phyloP scores from a whole-genome alignment of 2,113 vertebrate species.

The Elephantulus edwardii region DNA sequence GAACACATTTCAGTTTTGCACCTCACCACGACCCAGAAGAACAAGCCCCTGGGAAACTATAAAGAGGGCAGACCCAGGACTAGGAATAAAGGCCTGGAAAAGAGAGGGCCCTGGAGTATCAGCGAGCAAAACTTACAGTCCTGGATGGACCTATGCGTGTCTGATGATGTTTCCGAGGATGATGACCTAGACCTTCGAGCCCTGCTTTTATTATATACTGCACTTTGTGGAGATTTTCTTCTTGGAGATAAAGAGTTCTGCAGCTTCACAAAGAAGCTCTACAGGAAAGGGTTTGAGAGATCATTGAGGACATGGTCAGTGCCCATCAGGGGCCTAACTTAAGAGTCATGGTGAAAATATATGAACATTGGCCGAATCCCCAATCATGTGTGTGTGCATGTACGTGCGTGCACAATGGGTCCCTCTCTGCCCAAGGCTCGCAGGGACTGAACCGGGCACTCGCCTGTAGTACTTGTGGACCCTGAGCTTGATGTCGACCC shows the following conservation, averaged over 20 bases:
- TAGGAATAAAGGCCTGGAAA: not conserved
- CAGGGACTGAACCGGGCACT: accelerated
- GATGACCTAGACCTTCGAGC: not conserved
- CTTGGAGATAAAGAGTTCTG: not conserved
- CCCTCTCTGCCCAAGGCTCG: not conserved
- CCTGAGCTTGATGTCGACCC: constrained; percentile 89
- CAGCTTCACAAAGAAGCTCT: not conserved
- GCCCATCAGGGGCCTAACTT: not conserved
- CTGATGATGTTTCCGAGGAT: not conserved
- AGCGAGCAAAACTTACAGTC: not conserved
- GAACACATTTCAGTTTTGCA: not conserved
- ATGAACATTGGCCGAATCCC: not conserved
- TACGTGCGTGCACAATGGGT: too few relatives aligned
- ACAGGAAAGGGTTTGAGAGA: not conserved
- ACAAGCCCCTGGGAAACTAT: not conserved
- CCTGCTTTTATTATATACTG: not conserved
- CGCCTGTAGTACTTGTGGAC: constrained; percentile 94
- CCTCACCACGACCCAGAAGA: not conserved
- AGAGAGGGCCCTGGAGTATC: not conserved
- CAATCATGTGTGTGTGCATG: too few relatives aligned
- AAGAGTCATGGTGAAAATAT: not conserved
- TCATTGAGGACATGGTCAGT: too few relatives aligned
- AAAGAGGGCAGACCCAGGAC: not conserved
- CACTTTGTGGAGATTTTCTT: not conserved
- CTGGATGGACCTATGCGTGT: not conserved